Conservation (phyloP, 2,113 vertebrate species). For the Nannobrachium achirus region DNA sequence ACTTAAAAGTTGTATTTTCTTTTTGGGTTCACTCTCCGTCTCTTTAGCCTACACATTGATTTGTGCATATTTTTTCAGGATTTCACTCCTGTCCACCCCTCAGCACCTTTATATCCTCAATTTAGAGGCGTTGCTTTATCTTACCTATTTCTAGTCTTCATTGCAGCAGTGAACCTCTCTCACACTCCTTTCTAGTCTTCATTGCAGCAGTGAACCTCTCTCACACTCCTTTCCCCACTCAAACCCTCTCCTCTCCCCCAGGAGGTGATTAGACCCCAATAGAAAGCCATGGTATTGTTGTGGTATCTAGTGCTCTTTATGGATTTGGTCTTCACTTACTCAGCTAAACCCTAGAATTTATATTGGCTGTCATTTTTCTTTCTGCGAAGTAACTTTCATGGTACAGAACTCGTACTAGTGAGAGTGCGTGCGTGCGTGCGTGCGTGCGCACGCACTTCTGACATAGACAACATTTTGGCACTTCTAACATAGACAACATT, state of each 20-base stretch:
- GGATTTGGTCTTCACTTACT: neutral
- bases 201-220: constrained; percentile 1
- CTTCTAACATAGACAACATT: no score
- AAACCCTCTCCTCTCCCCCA: constrained; percentile 21
- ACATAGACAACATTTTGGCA: no score
- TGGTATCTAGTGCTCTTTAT: constrained; percentile 18
- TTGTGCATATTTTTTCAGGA: neutral
- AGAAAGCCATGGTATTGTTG: constrained; percentile 24
- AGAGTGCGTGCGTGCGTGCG: no score
- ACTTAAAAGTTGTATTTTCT: no score
- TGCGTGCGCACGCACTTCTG: no score
- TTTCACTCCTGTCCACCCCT: neutral
- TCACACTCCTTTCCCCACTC: neutral
- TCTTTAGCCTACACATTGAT: neutral
- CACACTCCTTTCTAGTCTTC: neutral
- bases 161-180: neutral
- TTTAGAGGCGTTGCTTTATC: neutral
- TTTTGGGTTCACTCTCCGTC: neutral
- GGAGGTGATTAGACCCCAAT: constrained; percentile 45
- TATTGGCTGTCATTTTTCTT: neutral
- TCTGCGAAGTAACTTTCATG: neutral
- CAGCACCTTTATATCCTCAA: neutral
- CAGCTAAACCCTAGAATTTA: constrained; percentile 23
- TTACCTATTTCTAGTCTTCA: neutral
- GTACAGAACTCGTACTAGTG: neutral